A percentile compares a stretch with the other conserved stretches of the same genome.
These are phyloP conservation scores for Cavia porcellus DNA, from an alignment of 2,113 vertebrate species.

Conservation along the genomic window DNA sequence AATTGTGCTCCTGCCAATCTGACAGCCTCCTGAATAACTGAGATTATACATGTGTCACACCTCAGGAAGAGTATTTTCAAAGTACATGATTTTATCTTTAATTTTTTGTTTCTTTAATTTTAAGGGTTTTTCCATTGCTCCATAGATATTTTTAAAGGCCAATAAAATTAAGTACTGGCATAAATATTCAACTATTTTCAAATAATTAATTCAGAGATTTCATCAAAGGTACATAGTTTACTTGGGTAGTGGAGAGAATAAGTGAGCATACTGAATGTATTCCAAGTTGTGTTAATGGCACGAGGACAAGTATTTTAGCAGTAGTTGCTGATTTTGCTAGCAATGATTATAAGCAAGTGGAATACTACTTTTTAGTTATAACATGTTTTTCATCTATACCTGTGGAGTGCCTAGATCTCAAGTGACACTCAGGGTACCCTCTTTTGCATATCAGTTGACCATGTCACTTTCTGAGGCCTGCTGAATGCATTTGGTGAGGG, in stretches of 20 bases:
- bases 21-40: neutral
- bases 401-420: neutral
- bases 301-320: neutral
- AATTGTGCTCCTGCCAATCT: neutral
- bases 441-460: neutral
- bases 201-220: neutral
- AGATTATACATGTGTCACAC: neutral
- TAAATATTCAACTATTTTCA: constrained; percentile 6
- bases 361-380: constrained; percentile 42
- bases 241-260: constrained; percentile 1
- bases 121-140: neutral
- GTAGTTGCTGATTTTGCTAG: constrained; percentile 41
- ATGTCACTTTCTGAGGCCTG: neutral
- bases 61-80: neutral
- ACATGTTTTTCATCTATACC: neutral
- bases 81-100: neutral
- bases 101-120: neutral
- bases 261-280: neutral
- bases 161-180: neutral
- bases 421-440: neutral
- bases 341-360: neutral
- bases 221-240: constrained; percentile 8
- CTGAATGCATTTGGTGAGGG: neutral
- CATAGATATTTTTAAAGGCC: neutral
- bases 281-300: neutral